Evolutionary conservation across 2,113 vertebrate genomes (phyloP), one percentile per base, ranked within the genome.

Genomic region (Crotalus horridus): DNA sequence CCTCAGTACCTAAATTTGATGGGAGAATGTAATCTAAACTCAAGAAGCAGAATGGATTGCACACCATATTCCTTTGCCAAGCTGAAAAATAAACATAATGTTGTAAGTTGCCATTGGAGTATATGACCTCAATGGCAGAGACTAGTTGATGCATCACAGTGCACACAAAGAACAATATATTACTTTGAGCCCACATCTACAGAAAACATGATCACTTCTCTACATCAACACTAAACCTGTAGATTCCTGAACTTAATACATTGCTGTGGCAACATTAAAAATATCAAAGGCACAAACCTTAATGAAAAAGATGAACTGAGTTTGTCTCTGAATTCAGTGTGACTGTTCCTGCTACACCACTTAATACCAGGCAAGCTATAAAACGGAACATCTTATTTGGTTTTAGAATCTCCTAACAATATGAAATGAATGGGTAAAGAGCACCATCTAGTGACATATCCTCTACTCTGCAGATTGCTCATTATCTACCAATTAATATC

Each of bases 371-470:
- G 12, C 91, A 87, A 39, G 29, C 64, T 33, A 33, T 23, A 85
- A 81, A 59, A 33, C 4, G 13, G 39, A 58, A 3, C 55, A 48
- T 17, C 24, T 13, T 58, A 39, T 59, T 51, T 85, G 48, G 6
- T 17, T 21, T 21, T 15, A 61, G 43, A 8, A n/a, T 17, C 0
- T 0, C 20, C 11, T 11, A 51, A 51, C 6, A 12, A 1, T 6
- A 6, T 54, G 20, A 13, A 56, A 29, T 10, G 48, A 8, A 11
- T 29, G 51, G 93, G 46, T 54, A 74, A 94, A 95, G 92, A 69
- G 15, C 90, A 21, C 97, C 97, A 96, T 23, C 97, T 96, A 96
- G 96, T 86, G 97, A 91, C 87, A 54, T 3, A 88, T 8, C 0
- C 3, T 54, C 0, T 24, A 51, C 89, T 48, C 56, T 90, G 87